phyloP scores from a whole-genome alignment of 2,888 invertebrate species.

The Noctua comes region DNA sequence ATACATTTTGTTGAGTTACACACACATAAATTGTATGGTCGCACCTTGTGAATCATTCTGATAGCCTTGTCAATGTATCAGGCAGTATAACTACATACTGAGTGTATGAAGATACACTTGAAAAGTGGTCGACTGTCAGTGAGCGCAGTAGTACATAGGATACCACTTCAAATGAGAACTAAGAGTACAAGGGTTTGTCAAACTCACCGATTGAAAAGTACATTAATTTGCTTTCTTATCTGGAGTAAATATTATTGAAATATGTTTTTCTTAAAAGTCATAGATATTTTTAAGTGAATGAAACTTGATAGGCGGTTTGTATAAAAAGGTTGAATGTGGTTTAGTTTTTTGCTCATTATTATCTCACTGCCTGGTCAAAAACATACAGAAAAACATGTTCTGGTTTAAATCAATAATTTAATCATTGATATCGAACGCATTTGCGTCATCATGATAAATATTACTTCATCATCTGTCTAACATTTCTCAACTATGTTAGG shows the following conservation, averaged over 20 bases:
- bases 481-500: not conserved
- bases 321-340: not conserved
- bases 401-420: not conserved
- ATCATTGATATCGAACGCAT: not conserved
- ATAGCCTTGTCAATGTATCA: not conserved
- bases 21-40: not conserved
- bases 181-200: not conserved
- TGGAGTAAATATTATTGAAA: conserved; percentile 39
- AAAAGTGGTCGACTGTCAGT: not conserved
- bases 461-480: not conserved
- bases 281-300: conserved; percentile 14
- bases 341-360: not conserved
- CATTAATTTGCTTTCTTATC: conserved; percentile 37
- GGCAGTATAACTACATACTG: not conserved
- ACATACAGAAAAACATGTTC: not conserved
- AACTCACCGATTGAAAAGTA: conserved; percentile 14
- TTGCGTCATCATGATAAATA: not conserved
- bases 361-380: not conserved
- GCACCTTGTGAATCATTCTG: not conserved
- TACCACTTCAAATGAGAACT: not conserved
- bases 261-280: conserved; percentile 10
- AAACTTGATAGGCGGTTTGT: conserved; percentile 9
- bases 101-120: too few relatives aligned
- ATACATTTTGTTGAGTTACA: not conserved
- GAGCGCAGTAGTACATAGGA: not conserved